Conservation (phyloP, 2,113 vertebrate genomes). For the Xyrauchen texanus region DNA sequence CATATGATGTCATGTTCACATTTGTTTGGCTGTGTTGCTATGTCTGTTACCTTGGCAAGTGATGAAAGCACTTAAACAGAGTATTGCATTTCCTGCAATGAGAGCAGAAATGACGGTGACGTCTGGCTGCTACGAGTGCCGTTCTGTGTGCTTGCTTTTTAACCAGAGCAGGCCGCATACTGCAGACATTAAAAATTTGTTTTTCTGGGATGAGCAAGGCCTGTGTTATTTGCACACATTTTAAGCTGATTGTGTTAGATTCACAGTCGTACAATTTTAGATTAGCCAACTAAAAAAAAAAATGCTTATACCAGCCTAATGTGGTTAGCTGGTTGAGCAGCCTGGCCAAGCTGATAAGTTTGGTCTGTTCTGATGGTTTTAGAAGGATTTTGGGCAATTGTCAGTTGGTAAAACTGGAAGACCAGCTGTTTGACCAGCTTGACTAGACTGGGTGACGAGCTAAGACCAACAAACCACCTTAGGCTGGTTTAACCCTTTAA, state of each 20-base stretch:
- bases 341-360: no score
- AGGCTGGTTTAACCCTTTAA: no score
- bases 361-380: not conserved
- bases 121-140: conserved; percentile 2
- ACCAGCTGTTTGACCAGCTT: not conserved
- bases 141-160: not conserved
- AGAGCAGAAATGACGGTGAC: conserved; percentile 45
- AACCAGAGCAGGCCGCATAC: conserved; percentile 16
- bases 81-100: conserved; percentile 53
- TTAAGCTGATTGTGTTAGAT: conserved; percentile 3
- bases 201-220: not conserved
- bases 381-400: not conserved
- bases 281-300: not conserved
- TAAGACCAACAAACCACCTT: no score
- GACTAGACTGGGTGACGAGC: no score
- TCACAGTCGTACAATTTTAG: not conserved
- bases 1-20: conserved; percentile 41
- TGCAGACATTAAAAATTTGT: not conserved
- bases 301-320: no score
- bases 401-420: not conserved
- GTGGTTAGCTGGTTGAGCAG: not conserved
- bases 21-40: conserved; percentile 55
- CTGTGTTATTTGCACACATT: conserved; percentile 18
- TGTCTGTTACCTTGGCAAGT: conserved; percentile 45
- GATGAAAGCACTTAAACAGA: conserved; percentile 51